Evolutionary conservation across 2,797 vertebrate genomes (phyloP).

Genomic region (Nasua narica): DNA sequence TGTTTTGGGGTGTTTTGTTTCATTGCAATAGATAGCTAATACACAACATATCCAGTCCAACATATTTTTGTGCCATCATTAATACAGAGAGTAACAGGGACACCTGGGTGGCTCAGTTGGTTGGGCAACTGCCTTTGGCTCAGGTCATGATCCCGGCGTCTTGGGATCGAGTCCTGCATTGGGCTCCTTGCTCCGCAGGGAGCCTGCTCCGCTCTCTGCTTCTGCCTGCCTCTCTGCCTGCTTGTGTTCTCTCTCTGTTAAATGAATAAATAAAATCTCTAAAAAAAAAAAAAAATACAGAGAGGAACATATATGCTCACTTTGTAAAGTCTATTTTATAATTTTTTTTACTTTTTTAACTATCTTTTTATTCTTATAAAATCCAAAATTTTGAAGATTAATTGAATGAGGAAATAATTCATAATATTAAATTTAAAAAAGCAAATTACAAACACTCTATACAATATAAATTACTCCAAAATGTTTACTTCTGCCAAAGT

Average conservation of each 20-base stretch:
- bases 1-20: neutral
- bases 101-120: too few species aligned
- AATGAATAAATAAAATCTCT: too few species aligned
- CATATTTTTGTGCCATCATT: neutral
- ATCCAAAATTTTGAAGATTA: constrained; percentile 40
- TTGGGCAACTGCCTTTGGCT: too few species aligned
- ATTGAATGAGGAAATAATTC: neutral
- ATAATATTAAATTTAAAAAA: neutral
- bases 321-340: neutral
- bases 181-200: too few species aligned
- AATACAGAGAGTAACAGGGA: too few species aligned
- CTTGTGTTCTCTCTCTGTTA: too few species aligned
- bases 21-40: neutral
- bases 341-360: neutral
- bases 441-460: constrained; percentile 15
- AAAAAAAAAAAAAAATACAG: too few species aligned
- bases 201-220: too few species aligned
- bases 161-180: too few species aligned
- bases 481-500: neutral
- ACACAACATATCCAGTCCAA: neutral
- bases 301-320: neutral
- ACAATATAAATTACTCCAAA: neutral
- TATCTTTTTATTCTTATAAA: neutral
- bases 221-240: too few species aligned
- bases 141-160: too few species aligned